Conservation (phyloP, 2,113 vertebrate genomes). For the Leucopsar rothschildi region DNA sequence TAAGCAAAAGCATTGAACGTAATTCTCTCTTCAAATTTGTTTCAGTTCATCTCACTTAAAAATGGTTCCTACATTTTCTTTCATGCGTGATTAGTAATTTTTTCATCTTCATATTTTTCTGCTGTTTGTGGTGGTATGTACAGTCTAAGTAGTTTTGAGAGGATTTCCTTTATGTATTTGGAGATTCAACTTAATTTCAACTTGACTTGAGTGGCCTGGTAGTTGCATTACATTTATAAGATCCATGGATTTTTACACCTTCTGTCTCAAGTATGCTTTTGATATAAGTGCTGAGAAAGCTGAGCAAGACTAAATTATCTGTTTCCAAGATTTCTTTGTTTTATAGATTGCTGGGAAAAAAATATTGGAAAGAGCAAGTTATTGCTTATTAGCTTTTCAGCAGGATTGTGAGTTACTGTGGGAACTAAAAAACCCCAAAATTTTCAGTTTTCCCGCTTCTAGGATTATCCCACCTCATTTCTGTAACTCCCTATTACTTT, state of each 20-base stretch:
- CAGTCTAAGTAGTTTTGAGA: background rate
- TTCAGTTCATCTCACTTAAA: background rate
- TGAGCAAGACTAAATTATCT: background rate
- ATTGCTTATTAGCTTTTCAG: background rate
- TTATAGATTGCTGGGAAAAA: background rate
- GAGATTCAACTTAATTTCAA: background rate
- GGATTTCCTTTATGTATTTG: background rate
- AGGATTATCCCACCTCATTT: background rate
- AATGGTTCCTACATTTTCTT: background rate
- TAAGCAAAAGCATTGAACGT: background rate
- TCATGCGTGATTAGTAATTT: background rate
- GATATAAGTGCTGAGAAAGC: background rate
- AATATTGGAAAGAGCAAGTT: background rate
- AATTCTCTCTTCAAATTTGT: background rate
- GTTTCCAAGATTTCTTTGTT: background rate
- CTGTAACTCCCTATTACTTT: background rate
- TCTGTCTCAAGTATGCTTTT: background rate
- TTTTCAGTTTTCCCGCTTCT: background rate
- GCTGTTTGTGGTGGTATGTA: background rate
- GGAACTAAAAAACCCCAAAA: background rate
- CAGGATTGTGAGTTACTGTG: background rate
- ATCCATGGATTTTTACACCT: background rate
- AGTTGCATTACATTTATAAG: background rate
- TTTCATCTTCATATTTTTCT: background rate
- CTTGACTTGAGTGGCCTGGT: background rate